Percentiles rank a stretch among this genome's conserved stretches.
These are phyloP conservation scores for Bombus pascuorum DNA, from an alignment of 1,140 invertebrate genomes.

Conservation along the genomic window DNA sequence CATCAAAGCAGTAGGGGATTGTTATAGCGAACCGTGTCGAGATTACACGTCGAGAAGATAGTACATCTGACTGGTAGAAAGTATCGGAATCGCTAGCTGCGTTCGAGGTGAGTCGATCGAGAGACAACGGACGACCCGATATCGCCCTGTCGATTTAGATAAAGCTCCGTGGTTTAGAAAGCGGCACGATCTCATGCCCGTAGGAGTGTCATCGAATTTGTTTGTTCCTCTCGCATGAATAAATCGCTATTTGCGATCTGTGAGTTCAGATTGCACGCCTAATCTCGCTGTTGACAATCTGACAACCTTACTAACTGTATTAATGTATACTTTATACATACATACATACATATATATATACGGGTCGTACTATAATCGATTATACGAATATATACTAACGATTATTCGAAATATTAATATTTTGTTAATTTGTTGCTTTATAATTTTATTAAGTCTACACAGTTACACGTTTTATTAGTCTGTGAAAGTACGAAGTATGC, in stretches of 20 bases:
- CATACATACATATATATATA: no score
- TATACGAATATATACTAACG: background rate
- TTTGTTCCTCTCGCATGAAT: slow-evolving; percentile 31
- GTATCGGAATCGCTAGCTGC: slow-evolving; percentile 29
- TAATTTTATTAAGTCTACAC: background rate
- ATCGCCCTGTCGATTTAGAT: slow-evolving; percentile 44
- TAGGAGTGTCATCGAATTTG: slow-evolving; percentile 54
- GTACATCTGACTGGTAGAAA: slow-evolving; percentile 33
- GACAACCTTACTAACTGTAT: background rate
- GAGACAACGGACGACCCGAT: slow-evolving; percentile 41
- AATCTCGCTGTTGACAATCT: background rate
- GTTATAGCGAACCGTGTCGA: slow-evolving; percentile 16
- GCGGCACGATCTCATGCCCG: slow-evolving; percentile 14
- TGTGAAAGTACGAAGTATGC: background rate
- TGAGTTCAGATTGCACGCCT: background rate
- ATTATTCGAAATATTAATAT: background rate
- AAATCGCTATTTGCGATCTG: slow-evolving; percentile 40
- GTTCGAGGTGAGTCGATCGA: slow-evolving; percentile 21
- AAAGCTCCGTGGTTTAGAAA: slow-evolving; percentile 43
- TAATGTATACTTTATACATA: no score
- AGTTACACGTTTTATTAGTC: background rate
- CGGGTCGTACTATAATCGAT: background rate
- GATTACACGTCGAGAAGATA: slow-evolving; percentile 23
- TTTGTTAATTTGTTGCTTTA: background rate
- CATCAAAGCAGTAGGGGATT: slow-evolving; percentile 21